A percentile compares a stretch with the other conserved stretches of the same genome.
phyloP scores from a whole-genome alignment of 2,797 vertebrate species.

The Gymnocypris eckloni region DNA sequence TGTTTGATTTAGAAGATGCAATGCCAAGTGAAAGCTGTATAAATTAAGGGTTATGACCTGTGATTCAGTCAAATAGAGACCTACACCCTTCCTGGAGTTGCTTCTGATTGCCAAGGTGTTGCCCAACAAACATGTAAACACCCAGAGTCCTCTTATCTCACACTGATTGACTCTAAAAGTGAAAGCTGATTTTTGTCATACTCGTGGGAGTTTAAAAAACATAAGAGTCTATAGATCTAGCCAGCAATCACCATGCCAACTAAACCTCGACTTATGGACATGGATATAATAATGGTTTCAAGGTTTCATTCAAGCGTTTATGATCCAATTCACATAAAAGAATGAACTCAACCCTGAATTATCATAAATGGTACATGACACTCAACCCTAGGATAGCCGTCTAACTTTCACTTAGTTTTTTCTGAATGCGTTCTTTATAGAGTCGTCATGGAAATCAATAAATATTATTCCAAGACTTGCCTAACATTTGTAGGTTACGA shows the following conservation, averaged over 20 bases:
- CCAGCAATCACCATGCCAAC: constrained; percentile 44
- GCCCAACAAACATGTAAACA: constrained; percentile 20
- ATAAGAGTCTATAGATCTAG: constrained; percentile 35
- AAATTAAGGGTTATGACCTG: constrained; percentile 40
- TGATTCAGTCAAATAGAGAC: constrained; percentile 36
- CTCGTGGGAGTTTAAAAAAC: constrained; percentile 25
- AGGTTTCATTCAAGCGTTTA: constrained; percentile 40
- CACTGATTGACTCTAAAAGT: constrained; percentile 33
- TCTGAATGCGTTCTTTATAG: constrained; percentile 27
- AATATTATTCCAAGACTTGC: constrained; percentile 52
- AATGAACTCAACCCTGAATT: constrained; percentile 46
- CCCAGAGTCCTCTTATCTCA: background rate
- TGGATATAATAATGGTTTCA: constrained; percentile 43
- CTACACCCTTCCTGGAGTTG: constrained; percentile 20
- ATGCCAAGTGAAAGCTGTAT: constrained; percentile 19
- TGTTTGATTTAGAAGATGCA: constrained; percentile 36
- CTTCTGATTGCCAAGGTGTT: constrained; percentile 22
- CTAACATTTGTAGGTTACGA: background rate
- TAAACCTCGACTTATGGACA: constrained; percentile 32
- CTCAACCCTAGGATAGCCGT: constrained; percentile 25
- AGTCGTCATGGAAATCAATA: constrained; percentile 51
- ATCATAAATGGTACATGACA: constrained; percentile 42
- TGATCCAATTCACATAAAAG: constrained; percentile 50
- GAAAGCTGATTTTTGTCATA: constrained; percentile 42
- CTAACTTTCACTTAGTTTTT: constrained; percentile 42